Conservation (phyloP, 1,140 invertebrate genomes). For the Lepidurus packardi region DNA sequence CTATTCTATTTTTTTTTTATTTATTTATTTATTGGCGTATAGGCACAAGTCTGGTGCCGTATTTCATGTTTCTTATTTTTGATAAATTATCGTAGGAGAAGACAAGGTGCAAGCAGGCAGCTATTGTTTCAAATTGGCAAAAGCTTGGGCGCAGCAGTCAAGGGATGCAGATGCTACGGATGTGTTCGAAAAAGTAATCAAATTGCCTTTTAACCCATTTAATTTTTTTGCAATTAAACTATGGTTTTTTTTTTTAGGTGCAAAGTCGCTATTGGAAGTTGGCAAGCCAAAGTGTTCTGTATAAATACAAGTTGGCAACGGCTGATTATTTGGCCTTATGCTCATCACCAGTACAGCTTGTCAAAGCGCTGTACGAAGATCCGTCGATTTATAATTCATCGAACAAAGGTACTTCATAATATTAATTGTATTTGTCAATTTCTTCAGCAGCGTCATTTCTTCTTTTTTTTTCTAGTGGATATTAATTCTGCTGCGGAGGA, state of each 20-base stretch:
- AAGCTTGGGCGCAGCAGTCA: neutral
- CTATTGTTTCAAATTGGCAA: neutral
- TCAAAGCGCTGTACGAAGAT: neutral
- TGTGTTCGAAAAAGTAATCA: neutral
- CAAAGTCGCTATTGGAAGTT: neutral
- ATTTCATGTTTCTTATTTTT: too few species aligned
- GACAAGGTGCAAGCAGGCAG: neutral
- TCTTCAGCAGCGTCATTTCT: too few species aligned
- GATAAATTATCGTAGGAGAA: neutral
- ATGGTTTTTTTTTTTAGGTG: neutral
- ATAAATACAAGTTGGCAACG: neutral
- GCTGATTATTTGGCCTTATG: neutral
- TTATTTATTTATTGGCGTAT: too few species aligned
- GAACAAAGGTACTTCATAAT: neutral
- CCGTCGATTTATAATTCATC: neutral
- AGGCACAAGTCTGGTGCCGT: too few species aligned
- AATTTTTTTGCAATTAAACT: neutral
- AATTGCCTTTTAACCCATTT: neutral
- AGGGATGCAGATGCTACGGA: neutral
- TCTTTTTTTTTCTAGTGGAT: neutral
- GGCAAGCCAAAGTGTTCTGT: neutral
- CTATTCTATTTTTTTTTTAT: too few species aligned
- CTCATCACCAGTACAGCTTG: neutral
- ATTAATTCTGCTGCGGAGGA: slow-evolving; percentile 1
- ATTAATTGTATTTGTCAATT: neutral